Evolutionary conservation across 2,888 invertebrate species (phyloP), one percentile per base, ranked within the genome.

Genomic region (Alsophila aescularia): DNA sequence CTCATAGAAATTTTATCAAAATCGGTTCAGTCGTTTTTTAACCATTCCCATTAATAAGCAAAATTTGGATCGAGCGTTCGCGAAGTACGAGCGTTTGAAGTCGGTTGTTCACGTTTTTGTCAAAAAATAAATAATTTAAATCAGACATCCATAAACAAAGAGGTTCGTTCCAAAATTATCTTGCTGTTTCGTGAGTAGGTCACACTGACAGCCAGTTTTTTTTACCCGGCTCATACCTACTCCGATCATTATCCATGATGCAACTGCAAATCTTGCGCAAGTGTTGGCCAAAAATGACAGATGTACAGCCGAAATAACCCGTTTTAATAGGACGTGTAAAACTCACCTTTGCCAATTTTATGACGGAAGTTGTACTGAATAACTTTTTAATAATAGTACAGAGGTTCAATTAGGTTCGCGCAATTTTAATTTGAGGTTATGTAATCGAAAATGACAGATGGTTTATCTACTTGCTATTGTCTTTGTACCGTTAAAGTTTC

Each of bases 251-350:
- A 81, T 79, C 77, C 10, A 73, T 84, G 82, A 77, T 84, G 82
- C 82, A 85, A 81, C 77, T 80, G 76, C 79, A 81, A 58, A 67
- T 67, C 69, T 88, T 85, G 70, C 73, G 80, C 76, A 89, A 88
- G 67, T 56, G 51, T 72, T 81, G 78, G 77, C 83, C 77, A 77
- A 81, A 82, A 80, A 68, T 76, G 71, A 74, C 76, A 71, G 69
- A 72, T 66, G 58, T 41, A 44, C 44, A 55, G 51, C 58, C 31
- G 44, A 60, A 62, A 72, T 73, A 72, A 71, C 73, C 73, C 15
- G 35, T 24, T 58, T 52, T 56, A 48, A 51, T 40, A 47, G 49
- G 49, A 47, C 29, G 37, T 34, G 52, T 44, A 40, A 69, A 72
- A 70, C 35, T 10, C 31, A 24, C 41, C 36, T 37, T 32, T 14